Conservation (phyloP, 2,888 invertebrate species). For the Microdon myrmicae region DNA sequence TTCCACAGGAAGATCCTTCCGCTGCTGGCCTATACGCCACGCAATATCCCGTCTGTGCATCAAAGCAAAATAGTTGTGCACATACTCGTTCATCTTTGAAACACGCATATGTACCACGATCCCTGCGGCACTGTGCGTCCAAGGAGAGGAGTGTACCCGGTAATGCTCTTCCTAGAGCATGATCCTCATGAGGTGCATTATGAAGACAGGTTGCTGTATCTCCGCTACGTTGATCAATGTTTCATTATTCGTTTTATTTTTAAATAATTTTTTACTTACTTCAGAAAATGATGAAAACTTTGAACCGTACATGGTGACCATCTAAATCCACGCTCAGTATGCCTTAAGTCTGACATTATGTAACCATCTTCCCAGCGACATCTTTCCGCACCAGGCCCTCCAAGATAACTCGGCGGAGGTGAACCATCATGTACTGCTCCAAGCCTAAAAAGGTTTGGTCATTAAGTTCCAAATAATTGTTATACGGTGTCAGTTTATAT, state of each 20-base stretch:
- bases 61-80: slow-evolving; percentile 94
- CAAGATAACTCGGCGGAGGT: slow-evolving; percentile 92
- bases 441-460: slow-evolving; percentile 77
- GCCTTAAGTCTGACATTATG: slow-evolving; percentile 94
- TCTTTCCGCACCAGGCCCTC: slow-evolving; percentile 93
- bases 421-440: slow-evolving; percentile 97
- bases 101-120: slow-evolving; percentile 87
- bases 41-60: slow-evolving; percentile 93
- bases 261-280: slow-evolving; percentile 75
- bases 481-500: too few species aligned
- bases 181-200: slow-evolving; percentile 94
- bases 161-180: slow-evolving; percentile 85
- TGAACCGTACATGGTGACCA: slow-evolving; percentile 94
- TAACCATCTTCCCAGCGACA: slow-evolving; percentile 96
- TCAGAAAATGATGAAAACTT: slow-evolving; percentile 94
- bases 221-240: slow-evolving; percentile 73
- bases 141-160: slow-evolving; percentile 89
- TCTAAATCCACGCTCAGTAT: slow-evolving; percentile 93
- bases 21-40: slow-evolving; percentile 95
- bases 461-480: slow-evolving; percentile 21
- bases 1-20: slow-evolving; percentile 92
- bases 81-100: slow-evolving; percentile 94
- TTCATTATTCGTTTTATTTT: background rate
- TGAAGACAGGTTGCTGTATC: slow-evolving; percentile 93
- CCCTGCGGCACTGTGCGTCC: slow-evolving; percentile 92